Percentiles rank a stretch among this genome's conserved stretches.
Evolutionary conservation across 2,888 invertebrate species (phyloP).

Genomic region (Balanococcus diminutus): DNA sequence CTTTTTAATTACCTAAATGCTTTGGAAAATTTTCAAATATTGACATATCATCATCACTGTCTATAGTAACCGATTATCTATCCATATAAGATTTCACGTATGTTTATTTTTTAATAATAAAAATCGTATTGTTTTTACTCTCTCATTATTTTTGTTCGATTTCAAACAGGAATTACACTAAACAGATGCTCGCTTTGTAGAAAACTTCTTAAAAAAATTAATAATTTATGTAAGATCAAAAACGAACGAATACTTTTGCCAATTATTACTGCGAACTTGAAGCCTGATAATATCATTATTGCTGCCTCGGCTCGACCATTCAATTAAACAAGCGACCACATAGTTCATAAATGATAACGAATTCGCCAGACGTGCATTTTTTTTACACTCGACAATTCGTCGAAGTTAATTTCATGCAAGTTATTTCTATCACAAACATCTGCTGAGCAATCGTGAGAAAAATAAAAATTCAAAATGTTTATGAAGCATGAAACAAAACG

Average conservation of each 20-base stretch:
- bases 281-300: background rate
- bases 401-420: background rate
- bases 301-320: background rate
- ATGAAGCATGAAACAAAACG: background rate
- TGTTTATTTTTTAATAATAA: conserved; percentile 33
- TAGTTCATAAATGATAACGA: background rate
- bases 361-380: conserved; percentile 15
- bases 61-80: conserved; percentile 28
- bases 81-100: conserved; percentile 18
- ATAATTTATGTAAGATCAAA: conserved; percentile 1
- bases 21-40: background rate
- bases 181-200: background rate
- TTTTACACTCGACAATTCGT: background rate
- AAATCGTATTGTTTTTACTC: conserved; percentile 10
- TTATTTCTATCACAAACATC: background rate
- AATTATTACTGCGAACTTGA: background rate
- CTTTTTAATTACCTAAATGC: background rate
- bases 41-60: conserved; percentile 15
- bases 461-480: conserved; percentile 21
- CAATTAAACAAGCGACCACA: conserved; percentile 12
- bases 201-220: background rate
- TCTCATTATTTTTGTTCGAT: background rate
- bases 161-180: background rate
- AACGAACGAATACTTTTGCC: background rate
- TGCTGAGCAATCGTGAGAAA: background rate